Base-by-base conservation (phyloP, 2,797 vertebrate genomes). In the Arnoldichthys spilopterus region DNA sequence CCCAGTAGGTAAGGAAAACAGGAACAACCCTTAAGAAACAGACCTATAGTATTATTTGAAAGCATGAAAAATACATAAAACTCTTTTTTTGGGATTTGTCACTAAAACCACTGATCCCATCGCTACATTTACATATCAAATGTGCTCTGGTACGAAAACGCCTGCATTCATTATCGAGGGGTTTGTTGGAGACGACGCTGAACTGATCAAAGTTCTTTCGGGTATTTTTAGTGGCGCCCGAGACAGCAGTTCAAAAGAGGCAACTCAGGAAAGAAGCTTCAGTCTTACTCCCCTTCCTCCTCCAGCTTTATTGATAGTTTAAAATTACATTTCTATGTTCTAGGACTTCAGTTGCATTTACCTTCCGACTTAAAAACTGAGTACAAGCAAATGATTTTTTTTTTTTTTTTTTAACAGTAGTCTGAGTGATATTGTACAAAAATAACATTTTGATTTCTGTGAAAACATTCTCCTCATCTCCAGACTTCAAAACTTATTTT, bases 381-480 rank as follows among this genome's bases (percentile, higher is more conserved):
- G 94, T 94, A 95, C 94, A 97, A 94, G 94, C 94, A 95, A 95
- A 96, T 94, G 90, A 96, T 95, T 94, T 90, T 82, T 93, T 90
- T 81, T 93, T 90, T 6, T 6, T 43, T 43, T 43, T n/a, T n/a
- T n/a, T n/a, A n/a, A 94, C 92, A 95, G 94, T 95, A 95, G 92
- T 94, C 93, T 95, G 94, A 92, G 93, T 96, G 95, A 96, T 95
- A 96, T 95, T 96, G 95, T 96, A 96, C 95, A 98, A 96, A 97
- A 98, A 97, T 96, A 97, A 96, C 94, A 95, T 97, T 95, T 97
- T 92, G 94, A 94, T 94, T 96, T 96, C 92, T 95, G 94, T 95
- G 94, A 96, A 97, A 97, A 96, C 94, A 94, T 94, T 94, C 94
- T 91, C 92, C 73, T 85, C 34, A 84, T 85, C 92, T 93, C 93